Conservation (phyloP, 2,113 vertebrate genomes). For the Erythrocercus mccallii region DNA sequence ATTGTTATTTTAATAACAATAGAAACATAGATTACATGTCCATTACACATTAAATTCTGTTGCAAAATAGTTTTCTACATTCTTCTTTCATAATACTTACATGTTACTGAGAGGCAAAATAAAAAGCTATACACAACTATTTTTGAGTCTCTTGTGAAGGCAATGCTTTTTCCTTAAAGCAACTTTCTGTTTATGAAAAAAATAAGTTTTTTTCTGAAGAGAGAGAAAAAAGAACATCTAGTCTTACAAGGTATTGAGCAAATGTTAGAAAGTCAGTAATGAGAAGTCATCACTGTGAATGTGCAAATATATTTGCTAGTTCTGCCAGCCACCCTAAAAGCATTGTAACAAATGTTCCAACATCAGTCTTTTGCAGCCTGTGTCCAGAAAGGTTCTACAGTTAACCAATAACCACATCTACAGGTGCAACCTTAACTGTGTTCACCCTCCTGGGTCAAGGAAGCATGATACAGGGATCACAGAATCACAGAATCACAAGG, state of each 20-base stretch:
- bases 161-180: background rate
- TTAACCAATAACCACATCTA: rapidly evolving
- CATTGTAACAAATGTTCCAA: rapidly evolving
- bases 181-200: background rate
- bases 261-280: background rate
- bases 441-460: background rate
- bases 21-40: rapidly evolving
- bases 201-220: background rate
- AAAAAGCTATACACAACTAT: background rate
- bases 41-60: background rate
- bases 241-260: rapidly evolving
- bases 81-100: background rate
- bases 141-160: background rate
- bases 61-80: background rate
- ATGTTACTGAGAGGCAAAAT: background rate
- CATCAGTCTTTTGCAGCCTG: rapidly evolving
- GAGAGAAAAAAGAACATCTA: background rate
- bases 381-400: background rate
- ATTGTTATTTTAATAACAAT: background rate
- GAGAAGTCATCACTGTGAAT: background rate
- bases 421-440: too few species aligned
- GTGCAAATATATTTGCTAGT: background rate
- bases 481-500: background rate
- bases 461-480: background rate
- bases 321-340: background rate